Conservation (phyloP, 2,113 vertebrate species). For the Zeus faber region DNA sequence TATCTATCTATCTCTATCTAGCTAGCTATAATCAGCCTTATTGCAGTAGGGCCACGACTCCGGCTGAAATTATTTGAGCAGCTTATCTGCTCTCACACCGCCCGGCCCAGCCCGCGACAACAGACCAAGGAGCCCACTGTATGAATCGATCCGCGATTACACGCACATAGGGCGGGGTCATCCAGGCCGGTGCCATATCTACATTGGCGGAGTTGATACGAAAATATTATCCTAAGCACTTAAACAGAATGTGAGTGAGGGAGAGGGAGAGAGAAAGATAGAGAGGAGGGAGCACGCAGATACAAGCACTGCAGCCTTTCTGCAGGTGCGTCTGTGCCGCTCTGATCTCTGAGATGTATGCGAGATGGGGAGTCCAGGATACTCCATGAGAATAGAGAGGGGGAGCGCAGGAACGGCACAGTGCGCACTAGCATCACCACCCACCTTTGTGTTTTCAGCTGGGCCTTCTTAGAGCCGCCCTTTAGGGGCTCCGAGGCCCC, state of each 20-base stretch:
- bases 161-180: too few relatives aligned
- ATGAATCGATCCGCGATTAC: constrained; percentile 65
- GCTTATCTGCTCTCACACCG: constrained; percentile 45
- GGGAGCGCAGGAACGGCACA: constrained; percentile 54
- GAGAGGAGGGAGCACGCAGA: neutral
- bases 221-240: constrained; percentile 68
- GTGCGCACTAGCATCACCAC: constrained; percentile 58
- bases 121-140: constrained; percentile 27
- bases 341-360: constrained; percentile 71
- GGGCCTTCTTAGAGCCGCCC: constrained; percentile 65
- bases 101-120: too few relatives aligned
- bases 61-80: constrained; percentile 39
- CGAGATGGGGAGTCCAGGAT: constrained; percentile 52
- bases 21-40: constrained; percentile 49
- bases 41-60: constrained; percentile 63
- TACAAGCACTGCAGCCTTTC: constrained; percentile 34
- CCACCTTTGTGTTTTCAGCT: constrained; percentile 69
- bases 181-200: constrained; percentile 46
- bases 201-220: constrained; percentile 61
- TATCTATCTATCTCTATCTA: neutral
- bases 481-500: constrained; percentile 27
- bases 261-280: neutral
- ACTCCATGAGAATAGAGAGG: constrained; percentile 61
- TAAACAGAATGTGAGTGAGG: constrained; percentile 33
- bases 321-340: constrained; percentile 57